phyloP scores from a whole-genome alignment of 2,113 vertebrate genomes.

The Notechis scutatus region DNA sequence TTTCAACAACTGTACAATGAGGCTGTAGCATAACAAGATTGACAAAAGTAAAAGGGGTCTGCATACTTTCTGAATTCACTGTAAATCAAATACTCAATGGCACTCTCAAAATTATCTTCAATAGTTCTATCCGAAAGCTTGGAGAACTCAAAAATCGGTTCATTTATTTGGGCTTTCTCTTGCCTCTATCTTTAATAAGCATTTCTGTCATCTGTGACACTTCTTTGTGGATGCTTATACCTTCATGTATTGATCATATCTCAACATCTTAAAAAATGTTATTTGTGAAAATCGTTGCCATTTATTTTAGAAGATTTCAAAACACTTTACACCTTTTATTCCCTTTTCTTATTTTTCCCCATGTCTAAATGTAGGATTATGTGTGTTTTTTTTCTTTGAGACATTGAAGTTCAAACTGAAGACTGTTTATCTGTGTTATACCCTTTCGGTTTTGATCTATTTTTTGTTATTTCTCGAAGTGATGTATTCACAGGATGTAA shows the following conservation, averaged over 20 bases:
- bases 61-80: no score
- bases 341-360: conserved; percentile 14
- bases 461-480: conserved; percentile 38
- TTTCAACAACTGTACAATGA: no score
- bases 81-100: background rate
- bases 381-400: conserved; percentile 14
- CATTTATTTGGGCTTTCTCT: background rate
- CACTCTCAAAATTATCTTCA: background rate
- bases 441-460: conserved; percentile 51
- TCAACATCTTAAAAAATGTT: background rate
- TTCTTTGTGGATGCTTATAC: background rate
- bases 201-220: background rate
- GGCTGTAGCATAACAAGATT: no score
- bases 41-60: no score
- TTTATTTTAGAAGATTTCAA: background rate
- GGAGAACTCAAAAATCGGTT: background rate
- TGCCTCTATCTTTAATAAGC: background rate
- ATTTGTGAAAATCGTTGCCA: background rate
- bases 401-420: conserved; percentile 21
- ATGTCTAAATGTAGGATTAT: background rate
- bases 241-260: background rate
- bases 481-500: conserved; percentile 46
- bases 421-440: background rate
- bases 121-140: background rate
- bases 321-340: background rate